Evolutionary conservation across 2,113 vertebrate genomes (phyloP), one percentile per base, ranked within the genome.

Genomic region (Nerophis ophidion): DNA sequence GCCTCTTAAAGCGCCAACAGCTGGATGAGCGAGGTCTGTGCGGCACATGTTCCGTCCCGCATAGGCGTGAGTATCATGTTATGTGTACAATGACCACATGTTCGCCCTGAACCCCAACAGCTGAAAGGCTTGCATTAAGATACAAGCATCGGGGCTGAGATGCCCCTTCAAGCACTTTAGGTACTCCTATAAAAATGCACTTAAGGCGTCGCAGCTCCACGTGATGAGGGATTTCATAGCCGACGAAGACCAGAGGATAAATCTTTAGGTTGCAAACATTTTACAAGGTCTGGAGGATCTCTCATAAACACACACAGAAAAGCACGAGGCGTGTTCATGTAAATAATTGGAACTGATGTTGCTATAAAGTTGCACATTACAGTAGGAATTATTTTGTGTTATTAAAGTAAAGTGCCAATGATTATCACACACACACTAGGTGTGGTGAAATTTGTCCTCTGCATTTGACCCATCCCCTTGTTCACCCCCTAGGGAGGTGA

Each of bases 51-150:
- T 73, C 68, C 48, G 51, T 63, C 71, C 70, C 48, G 51, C 65
- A 66, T 75, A 59, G 54, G 55, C 77, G 62, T 62, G 70, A 53
- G 69, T 57, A 81, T 76, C 81, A 74, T 78, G 72, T 77, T 73
- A 64, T 77, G 56, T 64, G 76, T 79, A 71, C 74, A 79, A 75
- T 72, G 69, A 78, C 66, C 68, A 70, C 70, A 72, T 81, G 81
- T 82, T 83, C 78, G 78, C 69, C 51, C 68, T 80, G 79, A 77
- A 72, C 66, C 44, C 52, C 54, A 78, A 86, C 85, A 88, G 82
- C 84, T 85, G 77, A 84, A 85, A 81, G 79, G 86, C 75, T 72
- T 81, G 73, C 62, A 47, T 61, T 74, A 48, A 79, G 83, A 87
- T 81, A 81, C 58, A 72, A n/a, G n/a, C n/a, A n/a, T n/a, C n/a